Conservation (phyloP, 1,140 invertebrate species). For the Drosophila sucinea region DNA sequence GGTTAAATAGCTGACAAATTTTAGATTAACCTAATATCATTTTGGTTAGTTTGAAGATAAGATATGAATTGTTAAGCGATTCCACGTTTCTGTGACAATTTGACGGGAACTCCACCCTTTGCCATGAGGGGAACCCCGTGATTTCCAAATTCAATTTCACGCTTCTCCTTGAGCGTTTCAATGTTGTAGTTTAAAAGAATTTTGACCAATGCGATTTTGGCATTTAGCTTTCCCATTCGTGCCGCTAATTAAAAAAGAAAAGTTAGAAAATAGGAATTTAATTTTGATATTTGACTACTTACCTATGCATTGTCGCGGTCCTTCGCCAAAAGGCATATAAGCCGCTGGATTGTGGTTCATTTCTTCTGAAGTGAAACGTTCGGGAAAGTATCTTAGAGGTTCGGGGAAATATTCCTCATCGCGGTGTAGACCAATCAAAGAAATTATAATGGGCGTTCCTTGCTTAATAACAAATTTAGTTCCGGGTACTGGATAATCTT, state of each 20-base stretch:
- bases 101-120: slow-evolving; percentile 51
- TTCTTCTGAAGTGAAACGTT: slow-evolving; percentile 85
- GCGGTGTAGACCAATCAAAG: slow-evolving; percentile 82
- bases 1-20: background rate
- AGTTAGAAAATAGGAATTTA: background rate
- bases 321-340: slow-evolving; percentile 88
- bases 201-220: slow-evolving; percentile 67
- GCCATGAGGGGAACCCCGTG: slow-evolving; percentile 50
- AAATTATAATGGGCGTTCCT: slow-evolving; percentile 83
- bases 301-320: slow-evolving; percentile 88
- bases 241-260: slow-evolving; percentile 40
- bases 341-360: slow-evolving; percentile 72
- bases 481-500: slow-evolving; percentile 81
- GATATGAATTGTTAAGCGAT: background rate
- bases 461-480: slow-evolving; percentile 81
- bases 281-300: slow-evolving; percentile 21
- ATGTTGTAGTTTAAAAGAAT: slow-evolving; percentile 65
- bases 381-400: slow-evolving; percentile 87
- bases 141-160: slow-evolving; percentile 48
- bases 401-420: slow-evolving; percentile 86
- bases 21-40: too few relatives aligned
- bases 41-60: background rate
- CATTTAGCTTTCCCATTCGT: slow-evolving; percentile 71
- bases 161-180: slow-evolving; percentile 38
- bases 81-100: slow-evolving; percentile 18